These are phyloP conservation scores for Orgyia antiqua DNA, from an alignment of 2,888 invertebrate genomes.

Conservation along the genomic window DNA sequence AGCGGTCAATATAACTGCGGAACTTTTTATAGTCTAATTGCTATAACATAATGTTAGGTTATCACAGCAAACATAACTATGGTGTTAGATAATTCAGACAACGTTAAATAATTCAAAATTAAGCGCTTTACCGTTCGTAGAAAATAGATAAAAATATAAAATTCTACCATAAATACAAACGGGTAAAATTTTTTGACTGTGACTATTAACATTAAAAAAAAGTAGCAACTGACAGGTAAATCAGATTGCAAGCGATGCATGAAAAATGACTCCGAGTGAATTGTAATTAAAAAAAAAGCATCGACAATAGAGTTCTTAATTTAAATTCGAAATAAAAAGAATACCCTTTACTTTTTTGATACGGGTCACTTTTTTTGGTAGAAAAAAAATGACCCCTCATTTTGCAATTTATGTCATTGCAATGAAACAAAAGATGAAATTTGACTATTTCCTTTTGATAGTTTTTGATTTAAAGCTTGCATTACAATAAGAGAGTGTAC, in stretches of 20 bases:
- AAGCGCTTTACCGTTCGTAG: too few species aligned
- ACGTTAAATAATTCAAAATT: too few species aligned
- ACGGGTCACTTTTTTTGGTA: constrained; percentile 23
- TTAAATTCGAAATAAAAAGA: constrained; percentile 64
- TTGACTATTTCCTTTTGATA: constrained; percentile 62
- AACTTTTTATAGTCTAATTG: too few species aligned
- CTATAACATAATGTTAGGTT: too few species aligned
- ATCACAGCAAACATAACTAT: too few species aligned
- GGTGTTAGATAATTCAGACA: too few species aligned
- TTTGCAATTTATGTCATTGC: constrained; percentile 53
- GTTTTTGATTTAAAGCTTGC: constrained; percentile 64
- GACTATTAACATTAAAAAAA: constrained; percentile 10
- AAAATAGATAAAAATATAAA: too few species aligned
- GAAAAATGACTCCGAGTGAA: constrained; percentile 68
- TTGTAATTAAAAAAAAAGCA: constrained; percentile 67
- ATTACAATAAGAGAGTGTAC: constrained; percentile 47
- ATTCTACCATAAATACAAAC: too few species aligned
- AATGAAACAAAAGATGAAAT: constrained; percentile 69
- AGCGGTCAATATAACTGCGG: too few species aligned
- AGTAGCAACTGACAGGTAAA: constrained; percentile 61
- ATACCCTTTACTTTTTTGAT: constrained; percentile 15
- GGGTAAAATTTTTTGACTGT: too few species aligned
- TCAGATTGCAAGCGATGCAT: constrained; percentile 75
- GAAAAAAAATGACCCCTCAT: constrained; percentile 40
- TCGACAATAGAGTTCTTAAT: constrained; percentile 62